A percentile compares a stretch with the other conserved stretches of the same genome.
Conservation (phyloP, 1,140 invertebrate genomes). For the Nephotettix cincticeps region DNA sequence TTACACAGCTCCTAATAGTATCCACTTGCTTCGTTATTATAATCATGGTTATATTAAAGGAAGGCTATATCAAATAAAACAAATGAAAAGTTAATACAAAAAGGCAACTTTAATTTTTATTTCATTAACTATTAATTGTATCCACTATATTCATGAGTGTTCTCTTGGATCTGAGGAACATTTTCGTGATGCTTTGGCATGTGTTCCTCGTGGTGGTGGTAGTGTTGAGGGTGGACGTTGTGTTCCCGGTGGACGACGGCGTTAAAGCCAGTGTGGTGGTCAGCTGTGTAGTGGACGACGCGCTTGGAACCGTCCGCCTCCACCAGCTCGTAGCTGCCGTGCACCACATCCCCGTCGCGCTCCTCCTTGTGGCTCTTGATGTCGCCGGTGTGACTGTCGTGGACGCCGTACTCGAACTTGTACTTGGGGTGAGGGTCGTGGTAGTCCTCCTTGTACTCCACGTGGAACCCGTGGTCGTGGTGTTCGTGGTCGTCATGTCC, state of each 20-base stretch:
- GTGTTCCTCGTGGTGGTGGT: background rate
- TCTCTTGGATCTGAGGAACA: too few species aligned
- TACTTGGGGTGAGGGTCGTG: slow-evolving; percentile 47
- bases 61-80: too few species aligned
- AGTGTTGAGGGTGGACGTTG: background rate
- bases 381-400: slow-evolving; percentile 56
- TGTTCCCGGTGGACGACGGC: slow-evolving; percentile 2
- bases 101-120: too few species aligned
- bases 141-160: too few species aligned
- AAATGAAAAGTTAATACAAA: too few species aligned
- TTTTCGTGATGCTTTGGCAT: background rate
- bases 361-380: slow-evolving; percentile 56
- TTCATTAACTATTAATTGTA: too few species aligned
- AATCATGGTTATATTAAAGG: too few species aligned
- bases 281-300: slow-evolving; percentile 36
- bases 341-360: slow-evolving; percentile 55
- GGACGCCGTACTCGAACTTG: slow-evolving; percentile 55
- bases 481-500: background rate
- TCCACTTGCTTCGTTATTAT: too few species aligned
- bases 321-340: slow-evolving; percentile 35
- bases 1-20: too few species aligned
- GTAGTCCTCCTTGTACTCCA: slow-evolving; percentile 16
- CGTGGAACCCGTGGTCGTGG: background rate
- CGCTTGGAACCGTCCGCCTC: slow-evolving; percentile 41
- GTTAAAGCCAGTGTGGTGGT: slow-evolving; percentile 19